Evolutionary conservation across 2,888 invertebrate species (phyloP).

Genomic region (Coleophora flavipennella): DNA sequence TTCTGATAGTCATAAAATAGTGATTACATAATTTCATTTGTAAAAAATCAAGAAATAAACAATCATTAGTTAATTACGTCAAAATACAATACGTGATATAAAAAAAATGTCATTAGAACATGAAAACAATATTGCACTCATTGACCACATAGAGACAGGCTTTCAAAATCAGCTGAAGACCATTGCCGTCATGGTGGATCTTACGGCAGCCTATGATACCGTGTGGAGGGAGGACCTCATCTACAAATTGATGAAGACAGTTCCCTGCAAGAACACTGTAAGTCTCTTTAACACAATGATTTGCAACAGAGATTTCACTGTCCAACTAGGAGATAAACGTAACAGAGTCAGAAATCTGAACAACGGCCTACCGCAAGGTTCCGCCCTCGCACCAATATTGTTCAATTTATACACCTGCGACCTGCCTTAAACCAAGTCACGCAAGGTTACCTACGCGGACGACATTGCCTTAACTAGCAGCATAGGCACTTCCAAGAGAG

Average conservation of each 20-base stretch:
- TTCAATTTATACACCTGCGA: neutral
- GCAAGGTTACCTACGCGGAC: neutral
- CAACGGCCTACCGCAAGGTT: neutral
- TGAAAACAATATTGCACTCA: neutral
- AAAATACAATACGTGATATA: too few relatives aligned
- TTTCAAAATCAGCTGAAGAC: neutral
- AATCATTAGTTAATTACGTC: too few relatives aligned
- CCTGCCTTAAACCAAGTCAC: neutral
- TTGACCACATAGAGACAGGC: neutral
- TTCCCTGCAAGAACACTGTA: neutral
- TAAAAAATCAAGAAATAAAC: too few relatives aligned
- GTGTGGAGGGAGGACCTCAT: neutral
- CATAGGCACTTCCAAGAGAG: neutral
- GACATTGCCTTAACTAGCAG: neutral
- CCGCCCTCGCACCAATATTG: neutral
- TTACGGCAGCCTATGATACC: neutral
- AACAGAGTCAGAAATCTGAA: neutral
- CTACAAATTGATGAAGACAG: neutral
- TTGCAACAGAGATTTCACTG: neutral
- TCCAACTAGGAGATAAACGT: neutral
- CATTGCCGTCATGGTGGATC: neutral
- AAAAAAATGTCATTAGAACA: too few relatives aligned
- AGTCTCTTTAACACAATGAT: neutral
- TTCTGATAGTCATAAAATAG: too few relatives aligned
- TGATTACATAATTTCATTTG: too few relatives aligned